Percentiles rank a stretch among this genome's conserved stretches.
These are phyloP conservation scores for Kryptolebias marmoratus DNA, from an alignment of 2,113 vertebrate genomes.

Conservation along the genomic window DNA sequence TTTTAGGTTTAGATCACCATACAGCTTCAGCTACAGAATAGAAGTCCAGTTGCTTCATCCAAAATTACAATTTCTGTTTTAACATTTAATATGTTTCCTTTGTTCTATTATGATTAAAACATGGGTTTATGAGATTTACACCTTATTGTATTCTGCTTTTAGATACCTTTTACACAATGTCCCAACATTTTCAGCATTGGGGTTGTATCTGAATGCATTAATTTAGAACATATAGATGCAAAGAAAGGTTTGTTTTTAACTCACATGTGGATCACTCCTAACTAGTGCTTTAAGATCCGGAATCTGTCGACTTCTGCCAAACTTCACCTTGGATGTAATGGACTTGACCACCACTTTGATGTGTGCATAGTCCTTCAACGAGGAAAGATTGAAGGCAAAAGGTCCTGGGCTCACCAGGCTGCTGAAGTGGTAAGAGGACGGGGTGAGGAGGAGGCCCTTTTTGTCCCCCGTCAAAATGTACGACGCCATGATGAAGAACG, in stretches of 20 bases:
- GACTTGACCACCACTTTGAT: constrained; percentile 86
- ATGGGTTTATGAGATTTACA: no score
- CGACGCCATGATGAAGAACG: constrained; percentile 90
- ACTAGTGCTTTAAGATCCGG: constrained; percentile 84
- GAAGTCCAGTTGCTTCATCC: no score
- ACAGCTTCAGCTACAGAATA: no score
- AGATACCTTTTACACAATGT: no score
- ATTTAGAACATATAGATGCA: neutral
- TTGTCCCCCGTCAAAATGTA: constrained; percentile 90
- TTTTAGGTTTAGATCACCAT: no score
- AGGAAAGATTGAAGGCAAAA: constrained; percentile 84
- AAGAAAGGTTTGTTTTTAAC: constrained; percentile 59
- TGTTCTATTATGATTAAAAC: no score
- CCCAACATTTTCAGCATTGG: no score
- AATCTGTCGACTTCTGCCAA: constrained; percentile 80
- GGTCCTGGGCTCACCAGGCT: constrained; percentile 80
- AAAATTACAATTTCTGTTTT: no score
- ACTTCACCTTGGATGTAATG: constrained; percentile 86
- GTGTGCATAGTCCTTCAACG: constrained; percentile 82
- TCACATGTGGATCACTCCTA: constrained; percentile 89
- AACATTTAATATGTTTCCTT: no score
- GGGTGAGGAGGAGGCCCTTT: constrained; percentile 84
- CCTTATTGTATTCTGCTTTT: no score
- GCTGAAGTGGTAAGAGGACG: constrained; percentile 86
- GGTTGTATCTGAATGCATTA: neutral